phyloP scores from a whole-genome alignment of 2,797 vertebrate genomes.

The Coendou prehensilis region DNA sequence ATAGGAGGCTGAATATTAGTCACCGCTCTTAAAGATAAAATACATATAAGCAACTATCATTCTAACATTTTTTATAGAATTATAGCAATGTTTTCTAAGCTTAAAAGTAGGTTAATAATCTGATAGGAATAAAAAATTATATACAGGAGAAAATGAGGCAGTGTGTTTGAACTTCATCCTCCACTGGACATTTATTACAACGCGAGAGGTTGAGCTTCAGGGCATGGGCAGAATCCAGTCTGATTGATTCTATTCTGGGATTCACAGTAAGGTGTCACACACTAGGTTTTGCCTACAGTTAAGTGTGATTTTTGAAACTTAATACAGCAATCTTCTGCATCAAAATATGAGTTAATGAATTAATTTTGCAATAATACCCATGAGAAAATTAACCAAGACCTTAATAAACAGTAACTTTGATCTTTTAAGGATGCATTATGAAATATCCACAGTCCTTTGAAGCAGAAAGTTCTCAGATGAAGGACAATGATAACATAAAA shows the following conservation, averaged over 20 bases:
- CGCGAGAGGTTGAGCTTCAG: not conserved
- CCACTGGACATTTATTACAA: not conserved
- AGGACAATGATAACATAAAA: conserved; percentile 60
- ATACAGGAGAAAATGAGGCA: not conserved
- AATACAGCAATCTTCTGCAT: not conserved
- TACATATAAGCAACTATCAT: not conserved
- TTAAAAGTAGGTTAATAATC: not conserved
- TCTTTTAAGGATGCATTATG: not conserved
- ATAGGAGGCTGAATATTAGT: not conserved
- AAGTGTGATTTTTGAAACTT: not conserved
- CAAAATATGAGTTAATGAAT: conserved; percentile 19
- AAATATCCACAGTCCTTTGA: conserved; percentile 20
- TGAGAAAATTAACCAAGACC: conserved; percentile 21
- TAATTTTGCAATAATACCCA: not conserved
- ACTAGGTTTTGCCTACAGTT: not conserved
- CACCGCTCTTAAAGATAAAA: not conserved
- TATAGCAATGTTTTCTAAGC: conserved; percentile 24
- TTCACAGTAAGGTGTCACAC: not conserved
- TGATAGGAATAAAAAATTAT: not conserved
- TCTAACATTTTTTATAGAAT: not conserved
- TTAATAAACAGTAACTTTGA: conserved; percentile 29
- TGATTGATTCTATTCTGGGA: not conserved
- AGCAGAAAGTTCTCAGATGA: conserved; percentile 50
- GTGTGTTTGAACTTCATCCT: not conserved
- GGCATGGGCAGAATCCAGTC: not conserved